Evolutionary conservation across 2,888 invertebrate genomes (phyloP).

Genomic region (Notodromas monacha): DNA sequence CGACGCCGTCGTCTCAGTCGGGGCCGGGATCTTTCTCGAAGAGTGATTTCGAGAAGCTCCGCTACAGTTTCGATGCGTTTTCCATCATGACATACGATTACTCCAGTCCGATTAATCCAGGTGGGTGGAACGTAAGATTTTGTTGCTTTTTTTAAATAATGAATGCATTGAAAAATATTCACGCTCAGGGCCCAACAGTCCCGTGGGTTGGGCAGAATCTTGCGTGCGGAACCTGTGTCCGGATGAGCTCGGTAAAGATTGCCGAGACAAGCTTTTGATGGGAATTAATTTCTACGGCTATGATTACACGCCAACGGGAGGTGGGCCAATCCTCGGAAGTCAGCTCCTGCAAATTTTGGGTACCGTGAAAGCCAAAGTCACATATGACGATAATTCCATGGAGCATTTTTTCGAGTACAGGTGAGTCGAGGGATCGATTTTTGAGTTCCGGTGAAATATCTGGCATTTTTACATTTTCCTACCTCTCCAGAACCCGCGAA

Average conservation of each 20-base stretch:
- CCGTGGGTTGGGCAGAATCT: slow-evolving; percentile 40
- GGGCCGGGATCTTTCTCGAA: slow-evolving; percentile 28
- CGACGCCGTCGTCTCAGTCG: not conserved
- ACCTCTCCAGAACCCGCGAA: slow-evolving; percentile 5
- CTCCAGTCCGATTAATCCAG: slow-evolving; percentile 44
- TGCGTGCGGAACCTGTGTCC: slow-evolving; percentile 41
- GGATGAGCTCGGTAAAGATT: slow-evolving; percentile 20
- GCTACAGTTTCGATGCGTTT: slow-evolving; percentile 42
- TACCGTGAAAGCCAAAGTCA: slow-evolving; percentile 34
- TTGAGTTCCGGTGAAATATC: not conserved
- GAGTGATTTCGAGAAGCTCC: slow-evolving; percentile 39
- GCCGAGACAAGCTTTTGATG: slow-evolving; percentile 41
- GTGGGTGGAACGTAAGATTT: no score
- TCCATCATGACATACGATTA: slow-evolving; percentile 93
- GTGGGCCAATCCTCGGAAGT: slow-evolving; percentile 41
- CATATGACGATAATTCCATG: slow-evolving; percentile 36
- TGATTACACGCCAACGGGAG: slow-evolving; percentile 37
- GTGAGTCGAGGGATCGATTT: slow-evolving; percentile 19
- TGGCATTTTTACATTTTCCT: not conserved
- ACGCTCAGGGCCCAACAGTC: slow-evolving; percentile 48
- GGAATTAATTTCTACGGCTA: slow-evolving; percentile 83
- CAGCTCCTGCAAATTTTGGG: slow-evolving; percentile 42
- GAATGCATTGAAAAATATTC: slow-evolving; percentile 7
- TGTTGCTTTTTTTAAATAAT: no score
- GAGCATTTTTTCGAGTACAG: slow-evolving; percentile 59